A percentile compares a stretch with the other conserved stretches of the same genome.
phyloP scores from a whole-genome alignment of 2,113 vertebrate genomes.

The Bufo gargarizans region DNA sequence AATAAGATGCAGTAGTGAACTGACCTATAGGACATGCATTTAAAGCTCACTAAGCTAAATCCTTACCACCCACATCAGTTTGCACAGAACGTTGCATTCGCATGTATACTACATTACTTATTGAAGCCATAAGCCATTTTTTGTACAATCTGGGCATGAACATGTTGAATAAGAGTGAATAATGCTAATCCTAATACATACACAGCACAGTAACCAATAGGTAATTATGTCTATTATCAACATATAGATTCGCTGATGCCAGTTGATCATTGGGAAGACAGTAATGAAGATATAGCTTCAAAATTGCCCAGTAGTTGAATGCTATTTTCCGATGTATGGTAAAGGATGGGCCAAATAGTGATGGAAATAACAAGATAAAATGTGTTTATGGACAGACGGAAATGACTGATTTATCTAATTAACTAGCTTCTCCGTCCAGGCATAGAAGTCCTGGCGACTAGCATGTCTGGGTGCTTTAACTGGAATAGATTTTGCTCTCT shows the following conservation, averaged over 20 bases:
- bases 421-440: not conserved
- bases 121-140: not conserved
- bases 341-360: not conserved
- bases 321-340: not conserved
- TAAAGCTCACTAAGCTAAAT: too few species aligned
- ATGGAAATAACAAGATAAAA: not conserved
- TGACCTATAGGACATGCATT: too few species aligned
- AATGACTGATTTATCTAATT: conserved; percentile 33
- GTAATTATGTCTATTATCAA: not conserved
- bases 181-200: not conserved
- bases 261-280: not conserved
- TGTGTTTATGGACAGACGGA: conserved; percentile 4
- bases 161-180: not conserved
- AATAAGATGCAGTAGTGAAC: too few species aligned
- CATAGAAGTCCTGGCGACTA: not conserved
- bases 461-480: conserved; percentile 25
- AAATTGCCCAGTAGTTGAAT: not conserved
- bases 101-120: not conserved
- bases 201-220: not conserved
- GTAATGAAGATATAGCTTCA: not conserved
- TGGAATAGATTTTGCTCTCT: conserved; percentile 31
- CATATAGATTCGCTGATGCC: not conserved
- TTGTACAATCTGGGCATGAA: not conserved
- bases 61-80: too few species aligned
- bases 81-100: too few species aligned